These are phyloP conservation scores for Eurytoma adleriae DNA, from an alignment of 2,888 invertebrate species.

Conservation along the genomic window DNA sequence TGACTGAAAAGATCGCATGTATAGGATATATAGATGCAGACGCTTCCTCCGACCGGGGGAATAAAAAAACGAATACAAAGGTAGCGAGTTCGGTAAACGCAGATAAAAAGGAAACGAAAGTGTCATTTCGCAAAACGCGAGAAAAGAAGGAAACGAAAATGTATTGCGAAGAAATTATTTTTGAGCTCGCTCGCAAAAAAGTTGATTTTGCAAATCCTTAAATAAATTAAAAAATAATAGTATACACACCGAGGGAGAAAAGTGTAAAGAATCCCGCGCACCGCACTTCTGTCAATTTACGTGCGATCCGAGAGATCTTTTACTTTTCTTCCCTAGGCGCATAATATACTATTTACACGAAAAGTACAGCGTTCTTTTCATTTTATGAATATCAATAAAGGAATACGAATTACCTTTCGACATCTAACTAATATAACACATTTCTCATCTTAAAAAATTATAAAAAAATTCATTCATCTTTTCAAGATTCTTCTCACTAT, in stretches of 20 bases:
- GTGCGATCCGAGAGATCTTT: too few species aligned
- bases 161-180: conserved; percentile 18
- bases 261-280: too few species aligned
- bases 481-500: conserved; percentile 37
- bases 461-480: conserved; percentile 52
- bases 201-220: conserved; percentile 1
- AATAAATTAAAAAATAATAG: conserved; percentile 40
- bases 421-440: conserved; percentile 53
- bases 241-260: too few species aligned
- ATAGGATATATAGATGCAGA: conserved; percentile 24
- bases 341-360: neutral
- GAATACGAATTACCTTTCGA: conserved; percentile 49
- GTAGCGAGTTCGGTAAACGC: conserved; percentile 12
- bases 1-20: conserved; percentile 49
- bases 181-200: conserved; percentile 21
- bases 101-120: conserved; percentile 35
- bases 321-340: too few species aligned
- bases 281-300: too few species aligned
- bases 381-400: conserved; percentile 29
- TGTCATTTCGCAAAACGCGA: conserved; percentile 8
- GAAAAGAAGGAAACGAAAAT: conserved; percentile 39
- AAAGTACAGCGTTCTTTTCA: neutral
- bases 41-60: conserved; percentile 2
- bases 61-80: conserved; percentile 18
- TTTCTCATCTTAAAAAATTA: conserved; percentile 55